Percentiles rank a stretch among this genome's conserved stretches.
phyloP scores from a whole-genome alignment of 2,888 invertebrate species.

The Chorisops tibialis region DNA sequence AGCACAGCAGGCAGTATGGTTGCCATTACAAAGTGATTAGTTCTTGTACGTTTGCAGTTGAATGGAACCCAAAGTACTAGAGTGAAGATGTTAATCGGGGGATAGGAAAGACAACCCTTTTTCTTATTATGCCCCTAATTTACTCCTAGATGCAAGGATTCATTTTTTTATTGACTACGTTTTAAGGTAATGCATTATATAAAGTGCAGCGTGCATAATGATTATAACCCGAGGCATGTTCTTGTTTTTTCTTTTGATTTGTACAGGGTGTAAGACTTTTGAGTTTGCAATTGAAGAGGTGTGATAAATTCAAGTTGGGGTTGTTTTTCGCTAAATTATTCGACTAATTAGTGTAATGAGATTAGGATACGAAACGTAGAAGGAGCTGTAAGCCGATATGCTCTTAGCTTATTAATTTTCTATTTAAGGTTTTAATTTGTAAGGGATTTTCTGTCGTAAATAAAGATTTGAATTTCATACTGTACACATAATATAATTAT shows the following conservation, averaged over 20 bases:
- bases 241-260: constrained; percentile 19
- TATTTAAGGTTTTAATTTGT: too few relatives aligned
- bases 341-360: constrained; percentile 14
- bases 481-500: too few relatives aligned
- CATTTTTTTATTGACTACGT: constrained; percentile 16
- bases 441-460: too few relatives aligned
- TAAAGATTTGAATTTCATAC: too few relatives aligned
- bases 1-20: constrained; percentile 7
- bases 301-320: constrained; percentile 8
- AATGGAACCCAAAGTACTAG: constrained; percentile 21
- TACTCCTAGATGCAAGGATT: not conserved
- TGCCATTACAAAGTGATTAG: constrained; percentile 24
- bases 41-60: constrained; percentile 18
- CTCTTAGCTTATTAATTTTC: too few relatives aligned
- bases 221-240: constrained; percentile 11
- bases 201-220: constrained; percentile 19
- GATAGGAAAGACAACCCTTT: not conserved
- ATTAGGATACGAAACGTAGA: too few relatives aligned
- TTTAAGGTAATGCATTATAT: not conserved
- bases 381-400: too few relatives aligned
- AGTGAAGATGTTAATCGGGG: constrained; percentile 18
- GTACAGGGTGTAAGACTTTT: constrained; percentile 9
- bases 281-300: constrained; percentile 24
- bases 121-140: too few relatives aligned
- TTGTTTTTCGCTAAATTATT: constrained; percentile 13